Evolutionary conservation across 2,797 vertebrate species (phyloP).

Genomic region (Glossophaga mutica): DNA sequence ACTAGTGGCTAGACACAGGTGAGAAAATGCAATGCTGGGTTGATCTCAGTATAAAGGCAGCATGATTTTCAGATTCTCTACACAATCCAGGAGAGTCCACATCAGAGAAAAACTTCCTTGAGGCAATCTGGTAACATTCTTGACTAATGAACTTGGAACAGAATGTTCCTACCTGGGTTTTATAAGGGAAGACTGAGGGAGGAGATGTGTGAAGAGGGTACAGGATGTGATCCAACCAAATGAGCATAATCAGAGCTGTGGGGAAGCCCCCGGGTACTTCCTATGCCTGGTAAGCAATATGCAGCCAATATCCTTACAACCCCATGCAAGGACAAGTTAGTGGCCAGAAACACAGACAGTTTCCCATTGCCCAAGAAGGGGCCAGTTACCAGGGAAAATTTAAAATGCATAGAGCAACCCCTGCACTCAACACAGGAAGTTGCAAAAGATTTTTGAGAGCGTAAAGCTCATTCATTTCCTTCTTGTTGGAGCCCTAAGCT

Average conservation of each 20-base stretch:
- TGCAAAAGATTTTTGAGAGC: conserved; percentile 45
- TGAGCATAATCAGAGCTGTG: background rate
- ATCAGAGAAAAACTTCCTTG: conserved; percentile 20
- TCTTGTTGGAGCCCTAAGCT: background rate
- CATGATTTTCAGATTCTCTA: background rate
- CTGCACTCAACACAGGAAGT: background rate
- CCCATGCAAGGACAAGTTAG: background rate
- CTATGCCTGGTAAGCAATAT: conserved; percentile 31
- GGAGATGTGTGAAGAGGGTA: conserved; percentile 53
- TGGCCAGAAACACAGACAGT: background rate
- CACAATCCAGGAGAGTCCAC: background rate
- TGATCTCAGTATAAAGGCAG: background rate
- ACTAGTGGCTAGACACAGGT: background rate
- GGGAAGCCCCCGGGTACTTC: conserved; percentile 58
- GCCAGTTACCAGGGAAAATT: background rate
- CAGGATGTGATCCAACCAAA: conserved; percentile 22
- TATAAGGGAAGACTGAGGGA: conserved; percentile 49
- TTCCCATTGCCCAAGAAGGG: conserved; percentile 17
- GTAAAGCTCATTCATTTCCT: conserved; percentile 16
- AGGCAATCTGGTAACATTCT: conserved; percentile 62
- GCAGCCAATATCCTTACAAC: background rate
- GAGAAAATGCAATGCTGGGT: background rate
- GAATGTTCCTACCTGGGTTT: conserved; percentile 55
- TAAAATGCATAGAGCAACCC: background rate
- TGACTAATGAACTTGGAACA: conserved; percentile 66